These are phyloP conservation scores for Eidolon helvum DNA, from an alignment of 2,113 vertebrate genomes.

Conservation along the genomic window DNA sequence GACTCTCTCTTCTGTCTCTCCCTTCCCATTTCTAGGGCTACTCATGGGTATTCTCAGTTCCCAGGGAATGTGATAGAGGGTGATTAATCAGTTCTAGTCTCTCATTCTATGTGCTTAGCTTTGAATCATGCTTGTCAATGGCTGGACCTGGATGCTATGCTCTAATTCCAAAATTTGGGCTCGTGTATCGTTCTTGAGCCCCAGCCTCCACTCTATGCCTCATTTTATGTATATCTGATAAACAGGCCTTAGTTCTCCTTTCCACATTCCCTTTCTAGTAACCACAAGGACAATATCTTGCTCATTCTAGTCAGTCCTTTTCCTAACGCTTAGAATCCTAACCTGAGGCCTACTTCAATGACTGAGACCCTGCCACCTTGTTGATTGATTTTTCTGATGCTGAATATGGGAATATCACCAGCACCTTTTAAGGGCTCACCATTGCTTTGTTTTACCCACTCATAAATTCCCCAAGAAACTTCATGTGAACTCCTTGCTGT, in stretches of 20 bases:
- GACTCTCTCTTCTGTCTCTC: background rate
- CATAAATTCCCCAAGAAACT: background rate
- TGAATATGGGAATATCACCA: background rate
- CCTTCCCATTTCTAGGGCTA: background rate
- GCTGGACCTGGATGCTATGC: background rate
- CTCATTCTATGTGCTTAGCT: background rate
- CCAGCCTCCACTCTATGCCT: background rate
- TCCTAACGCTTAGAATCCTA: background rate
- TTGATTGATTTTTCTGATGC: background rate
- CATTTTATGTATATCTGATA: background rate
- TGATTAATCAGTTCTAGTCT: background rate
- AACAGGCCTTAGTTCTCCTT: background rate
- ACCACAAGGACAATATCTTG: background rate
- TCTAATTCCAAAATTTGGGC: background rate
- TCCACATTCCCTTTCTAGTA: background rate
- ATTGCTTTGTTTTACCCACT: background rate
- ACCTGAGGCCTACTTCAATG: background rate
- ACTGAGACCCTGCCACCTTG: background rate
- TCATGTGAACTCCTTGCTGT: background rate
- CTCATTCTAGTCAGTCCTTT: background rate
- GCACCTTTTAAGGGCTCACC: background rate
- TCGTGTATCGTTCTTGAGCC: background rate
- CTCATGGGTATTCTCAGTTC: background rate
- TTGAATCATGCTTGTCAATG: background rate
- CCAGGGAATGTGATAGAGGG: background rate